Percentiles rank a stretch among this genome's conserved stretches.
These are phyloP conservation scores for Picathartes gymnocephalus DNA, from an alignment of 2,113 vertebrate genomes.

Conservation along the genomic window DNA sequence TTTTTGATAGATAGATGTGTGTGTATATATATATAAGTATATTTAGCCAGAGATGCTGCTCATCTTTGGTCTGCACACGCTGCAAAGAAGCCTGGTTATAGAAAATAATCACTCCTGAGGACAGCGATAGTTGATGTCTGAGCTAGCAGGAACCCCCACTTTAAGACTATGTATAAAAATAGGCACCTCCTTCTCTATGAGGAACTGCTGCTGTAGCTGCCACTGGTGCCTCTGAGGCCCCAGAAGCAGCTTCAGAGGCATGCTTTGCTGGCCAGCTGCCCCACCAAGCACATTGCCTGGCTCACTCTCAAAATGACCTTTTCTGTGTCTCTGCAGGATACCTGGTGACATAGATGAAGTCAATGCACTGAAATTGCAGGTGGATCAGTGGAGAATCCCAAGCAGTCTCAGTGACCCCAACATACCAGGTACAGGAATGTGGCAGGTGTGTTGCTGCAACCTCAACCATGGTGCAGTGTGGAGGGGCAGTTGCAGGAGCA, in stretches of 20 bases:
- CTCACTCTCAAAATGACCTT: background rate
- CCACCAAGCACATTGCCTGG: background rate
- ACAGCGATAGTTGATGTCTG: background rate
- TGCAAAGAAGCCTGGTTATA: background rate
- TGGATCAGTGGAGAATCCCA: constrained; percentile 91
- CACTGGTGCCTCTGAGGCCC: background rate
- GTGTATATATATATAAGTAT: fast-evolving
- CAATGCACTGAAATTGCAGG: constrained; percentile 87
- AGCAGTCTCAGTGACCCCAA: constrained; percentile 85
- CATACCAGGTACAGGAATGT: constrained; percentile 74
- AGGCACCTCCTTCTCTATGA: background rate
- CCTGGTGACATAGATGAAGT: constrained; percentile 92
- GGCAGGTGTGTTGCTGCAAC: background rate
- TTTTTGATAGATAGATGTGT: background rate
- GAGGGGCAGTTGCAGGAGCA: background rate
- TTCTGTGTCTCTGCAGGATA: constrained; percentile 69
- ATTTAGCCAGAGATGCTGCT: background rate
- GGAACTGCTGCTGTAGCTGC: background rate
- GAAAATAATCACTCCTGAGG: background rate
- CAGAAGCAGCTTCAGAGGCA: background rate
- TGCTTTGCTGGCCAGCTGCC: background rate
- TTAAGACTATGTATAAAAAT: background rate
- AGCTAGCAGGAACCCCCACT: background rate
- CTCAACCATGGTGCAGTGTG: fast-evolving
- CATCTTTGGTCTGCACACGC: background rate